Evolutionary conservation across 1,140 invertebrate genomes (phyloP).

Genomic region (Leguminivora glycinivorella): DNA sequence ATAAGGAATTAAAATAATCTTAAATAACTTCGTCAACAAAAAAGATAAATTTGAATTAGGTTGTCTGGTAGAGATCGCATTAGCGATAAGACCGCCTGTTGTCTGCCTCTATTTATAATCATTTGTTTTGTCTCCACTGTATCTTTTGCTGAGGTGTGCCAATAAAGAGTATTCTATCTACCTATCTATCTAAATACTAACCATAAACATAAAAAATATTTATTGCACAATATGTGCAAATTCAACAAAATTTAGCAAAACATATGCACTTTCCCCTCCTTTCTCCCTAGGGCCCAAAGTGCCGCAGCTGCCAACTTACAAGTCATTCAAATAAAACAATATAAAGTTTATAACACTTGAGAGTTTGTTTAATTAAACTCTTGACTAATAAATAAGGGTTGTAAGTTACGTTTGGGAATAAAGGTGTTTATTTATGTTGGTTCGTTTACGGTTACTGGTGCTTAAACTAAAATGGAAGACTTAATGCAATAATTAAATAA

Average conservation of each 20-base stretch:
- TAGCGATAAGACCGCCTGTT: no score
- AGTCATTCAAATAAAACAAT: conserved; percentile 22
- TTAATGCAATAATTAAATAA: no score
- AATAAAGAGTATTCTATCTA: no score
- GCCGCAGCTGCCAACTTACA: conserved; percentile 8
- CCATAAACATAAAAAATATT: no score
- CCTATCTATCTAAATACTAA: no score
- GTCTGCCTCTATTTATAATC: no score
- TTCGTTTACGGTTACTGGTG: neutral
- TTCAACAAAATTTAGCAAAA: neutral
- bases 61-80: no score
- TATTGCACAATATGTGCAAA: neutral
- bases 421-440: neutral
- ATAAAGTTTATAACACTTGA: conserved; percentile 26
- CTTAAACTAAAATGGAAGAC: neutral
- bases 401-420: neutral
- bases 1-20: no score
- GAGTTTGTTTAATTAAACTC: conserved; percentile 7
- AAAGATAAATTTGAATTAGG: no score
- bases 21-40: no score
- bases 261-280: neutral
- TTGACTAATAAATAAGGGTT: conserved; percentile 15
- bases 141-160: no score
- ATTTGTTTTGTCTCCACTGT: no score
- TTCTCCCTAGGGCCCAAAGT: neutral